These are phyloP conservation scores for Cyprinodon tularosa DNA, from an alignment of 2,113 vertebrate species.

Conservation along the genomic window DNA sequence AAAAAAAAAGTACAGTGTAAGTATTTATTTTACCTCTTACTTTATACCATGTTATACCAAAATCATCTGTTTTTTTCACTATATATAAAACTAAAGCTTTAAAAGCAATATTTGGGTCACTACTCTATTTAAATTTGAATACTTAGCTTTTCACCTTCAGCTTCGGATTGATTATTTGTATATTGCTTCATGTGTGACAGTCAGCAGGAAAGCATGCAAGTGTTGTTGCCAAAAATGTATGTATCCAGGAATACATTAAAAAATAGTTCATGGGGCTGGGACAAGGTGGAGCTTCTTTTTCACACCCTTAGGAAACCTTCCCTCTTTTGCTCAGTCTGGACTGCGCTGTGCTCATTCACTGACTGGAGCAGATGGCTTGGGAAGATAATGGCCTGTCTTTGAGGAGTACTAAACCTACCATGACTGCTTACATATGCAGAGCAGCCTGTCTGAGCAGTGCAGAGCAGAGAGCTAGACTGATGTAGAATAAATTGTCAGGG, in stretches of 20 bases:
- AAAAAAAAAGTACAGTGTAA: too few relatives aligned
- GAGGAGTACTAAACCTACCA: conserved; percentile 32
- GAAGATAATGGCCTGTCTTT: conserved; percentile 36
- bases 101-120: not conserved
- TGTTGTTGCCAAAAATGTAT: not conserved
- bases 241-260: not conserved
- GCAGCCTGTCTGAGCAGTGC: not conserved
- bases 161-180: not conserved
- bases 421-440: conserved; percentile 19
- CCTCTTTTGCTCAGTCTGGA: conserved; percentile 5
- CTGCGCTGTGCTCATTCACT: conserved; percentile 31
- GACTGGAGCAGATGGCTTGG: conserved; percentile 29
- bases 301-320: not conserved
- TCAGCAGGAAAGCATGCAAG: not conserved
- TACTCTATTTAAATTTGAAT: not conserved
- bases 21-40: too few relatives aligned
- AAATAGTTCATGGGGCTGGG: conserved; percentile 1
- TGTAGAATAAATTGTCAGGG: conserved; percentile 23
- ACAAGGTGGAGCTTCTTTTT: not conserved
- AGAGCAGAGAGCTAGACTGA: conserved; percentile 2
- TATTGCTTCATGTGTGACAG: not conserved
- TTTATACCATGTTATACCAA: too few relatives aligned
- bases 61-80: too few relatives aligned
- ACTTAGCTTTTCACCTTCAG: not conserved
- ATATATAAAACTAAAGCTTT: too few relatives aligned